Percentiles rank a stretch among this genome's conserved stretches.
Evolutionary conservation across 2,797 vertebrate species (phyloP).

Genomic region (Bovichtus diacanthus): DNA sequence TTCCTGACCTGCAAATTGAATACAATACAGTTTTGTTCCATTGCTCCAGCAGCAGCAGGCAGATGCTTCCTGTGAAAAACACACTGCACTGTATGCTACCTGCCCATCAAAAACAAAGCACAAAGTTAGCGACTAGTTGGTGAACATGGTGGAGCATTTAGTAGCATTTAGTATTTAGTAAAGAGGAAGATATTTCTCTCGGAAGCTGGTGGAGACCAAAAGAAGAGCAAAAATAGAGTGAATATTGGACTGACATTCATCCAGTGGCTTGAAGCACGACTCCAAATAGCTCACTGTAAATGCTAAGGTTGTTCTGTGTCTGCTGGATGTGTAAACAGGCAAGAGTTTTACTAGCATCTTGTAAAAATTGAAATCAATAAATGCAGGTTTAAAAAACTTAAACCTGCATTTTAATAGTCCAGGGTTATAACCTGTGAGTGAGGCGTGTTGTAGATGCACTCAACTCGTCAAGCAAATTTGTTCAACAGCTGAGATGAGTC

Average conservation of each 20-base stretch:
- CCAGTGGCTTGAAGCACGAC: too few relatives aligned
- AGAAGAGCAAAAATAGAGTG: not conserved
- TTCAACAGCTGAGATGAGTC: not conserved
- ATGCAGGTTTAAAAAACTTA: not conserved
- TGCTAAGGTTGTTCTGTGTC: not conserved
- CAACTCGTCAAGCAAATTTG: not conserved
- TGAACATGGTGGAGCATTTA: not conserved
- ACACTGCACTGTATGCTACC: not conserved
- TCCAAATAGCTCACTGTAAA: not conserved
- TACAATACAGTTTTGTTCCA: too few relatives aligned
- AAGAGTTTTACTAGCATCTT: not conserved
- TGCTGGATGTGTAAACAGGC: not conserved
- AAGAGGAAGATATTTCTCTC: not conserved
- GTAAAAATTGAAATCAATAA: not conserved
- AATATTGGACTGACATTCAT: too few relatives aligned
- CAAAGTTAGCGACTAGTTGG: not conserved
- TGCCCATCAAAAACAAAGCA: not conserved
- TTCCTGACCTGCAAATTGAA: too few relatives aligned
- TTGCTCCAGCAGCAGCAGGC: too few relatives aligned
- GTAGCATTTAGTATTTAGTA: too few relatives aligned
- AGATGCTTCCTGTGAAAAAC: too few relatives aligned
- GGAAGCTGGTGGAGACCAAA: constrained; percentile 6
- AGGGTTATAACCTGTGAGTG: not conserved
- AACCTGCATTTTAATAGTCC: not conserved
- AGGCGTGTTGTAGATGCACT: not conserved